Conservation (phyloP, 2,113 vertebrate genomes). For the Petrocephalus microphthalmus region DNA sequence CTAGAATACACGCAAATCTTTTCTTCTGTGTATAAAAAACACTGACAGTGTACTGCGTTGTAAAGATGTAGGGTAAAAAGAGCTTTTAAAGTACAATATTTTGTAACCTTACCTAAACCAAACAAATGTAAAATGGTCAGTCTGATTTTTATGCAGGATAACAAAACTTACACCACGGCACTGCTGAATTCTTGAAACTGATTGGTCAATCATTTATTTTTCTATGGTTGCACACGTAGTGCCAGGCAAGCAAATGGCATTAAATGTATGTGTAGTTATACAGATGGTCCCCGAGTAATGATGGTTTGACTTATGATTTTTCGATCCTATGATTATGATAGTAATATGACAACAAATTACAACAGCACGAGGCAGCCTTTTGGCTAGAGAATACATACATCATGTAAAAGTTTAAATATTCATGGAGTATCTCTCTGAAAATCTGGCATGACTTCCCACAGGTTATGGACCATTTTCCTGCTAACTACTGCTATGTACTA, state of each 20-base stretch:
- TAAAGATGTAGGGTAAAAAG: neutral
- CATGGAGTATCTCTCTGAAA: neutral
- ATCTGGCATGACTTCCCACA: neutral
- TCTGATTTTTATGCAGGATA: neutral
- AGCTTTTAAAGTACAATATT: neutral
- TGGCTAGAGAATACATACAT: neutral
- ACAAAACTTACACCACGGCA: neutral
- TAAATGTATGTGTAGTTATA: neutral
- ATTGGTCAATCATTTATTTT: neutral
- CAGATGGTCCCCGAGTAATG: no score
- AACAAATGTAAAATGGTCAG: neutral
- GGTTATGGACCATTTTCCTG: constrained; percentile 24
- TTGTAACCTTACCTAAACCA: neutral
- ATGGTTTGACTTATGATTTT: no score
- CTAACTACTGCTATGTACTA: constrained; percentile 32
- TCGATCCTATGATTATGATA: no score
- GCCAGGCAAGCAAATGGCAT: neutral
- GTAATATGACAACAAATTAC: neutral
- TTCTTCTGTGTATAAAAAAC: neutral
- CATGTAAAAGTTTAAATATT: neutral
- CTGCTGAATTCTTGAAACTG: neutral
- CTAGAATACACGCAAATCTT: neutral
- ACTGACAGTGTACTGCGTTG: neutral
- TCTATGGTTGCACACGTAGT: neutral
- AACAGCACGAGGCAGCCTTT: neutral